These are phyloP conservation scores for Chionoecetes opilio DNA, from an alignment of 1,140 invertebrate species.

Conservation along the genomic window DNA sequence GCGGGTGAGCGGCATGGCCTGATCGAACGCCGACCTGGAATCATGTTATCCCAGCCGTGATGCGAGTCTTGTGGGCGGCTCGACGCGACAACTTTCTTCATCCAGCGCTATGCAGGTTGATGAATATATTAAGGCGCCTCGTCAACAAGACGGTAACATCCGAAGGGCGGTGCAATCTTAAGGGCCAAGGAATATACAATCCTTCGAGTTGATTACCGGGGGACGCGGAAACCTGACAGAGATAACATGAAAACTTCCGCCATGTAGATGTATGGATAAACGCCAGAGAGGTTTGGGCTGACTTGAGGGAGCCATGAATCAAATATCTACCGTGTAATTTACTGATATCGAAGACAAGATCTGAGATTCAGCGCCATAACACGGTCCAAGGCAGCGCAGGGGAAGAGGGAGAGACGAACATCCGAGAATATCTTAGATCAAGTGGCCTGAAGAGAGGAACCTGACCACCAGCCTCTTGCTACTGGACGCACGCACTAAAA, in stretches of 20 bases:
- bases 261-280: background rate
- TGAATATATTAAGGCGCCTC: background rate
- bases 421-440: background rate
- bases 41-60: background rate
- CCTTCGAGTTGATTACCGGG: background rate
- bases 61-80: background rate
- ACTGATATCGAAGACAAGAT: background rate
- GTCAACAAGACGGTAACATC: background rate
- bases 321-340: conserved; percentile 1
- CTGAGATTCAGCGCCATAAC: conserved; percentile 16
- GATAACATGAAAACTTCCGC: background rate
- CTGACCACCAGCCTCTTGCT: background rate
- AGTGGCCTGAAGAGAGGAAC: background rate
- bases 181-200: background rate
- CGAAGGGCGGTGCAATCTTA: background rate
- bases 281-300: background rate
- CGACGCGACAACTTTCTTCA: conserved; percentile 24
- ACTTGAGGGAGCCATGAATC: conserved; percentile 6
- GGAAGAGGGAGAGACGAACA: background rate
- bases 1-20: background rate
- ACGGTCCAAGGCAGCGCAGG: background rate
- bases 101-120: background rate
- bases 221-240: background rate
- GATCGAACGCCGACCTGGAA: background rate
- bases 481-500: background rate